These are phyloP conservation scores for Cyrtonyx montezumae DNA, from an alignment of 2,113 vertebrate genomes.

Conservation along the genomic window DNA sequence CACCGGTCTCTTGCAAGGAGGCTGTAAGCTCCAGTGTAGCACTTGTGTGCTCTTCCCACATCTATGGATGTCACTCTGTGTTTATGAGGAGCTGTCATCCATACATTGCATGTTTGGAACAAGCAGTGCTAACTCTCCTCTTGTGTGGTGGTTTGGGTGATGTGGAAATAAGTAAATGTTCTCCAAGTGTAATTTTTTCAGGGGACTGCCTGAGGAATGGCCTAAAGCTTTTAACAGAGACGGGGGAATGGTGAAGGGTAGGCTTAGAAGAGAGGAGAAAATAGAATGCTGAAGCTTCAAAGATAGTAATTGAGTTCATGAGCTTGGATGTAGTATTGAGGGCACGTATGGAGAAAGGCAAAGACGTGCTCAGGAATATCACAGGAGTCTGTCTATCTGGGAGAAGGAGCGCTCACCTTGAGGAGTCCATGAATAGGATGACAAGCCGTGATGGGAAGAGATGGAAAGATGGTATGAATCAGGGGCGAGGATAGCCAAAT, in stretches of 20 bases:
- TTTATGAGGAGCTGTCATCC: background rate
- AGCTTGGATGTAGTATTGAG: background rate
- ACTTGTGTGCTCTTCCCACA: background rate
- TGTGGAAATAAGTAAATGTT: conserved; percentile 13
- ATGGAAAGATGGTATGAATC: conserved; percentile 6
- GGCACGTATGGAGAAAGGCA: background rate
- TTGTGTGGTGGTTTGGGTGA: conserved; percentile 16
- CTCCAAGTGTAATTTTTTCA: conserved; percentile 2
- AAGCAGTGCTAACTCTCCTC: background rate
- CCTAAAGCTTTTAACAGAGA: background rate
- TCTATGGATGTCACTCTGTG: background rate
- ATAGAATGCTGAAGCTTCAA: background rate
- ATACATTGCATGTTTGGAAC: background rate
- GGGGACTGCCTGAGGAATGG: background rate
- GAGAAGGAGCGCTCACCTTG: background rate
- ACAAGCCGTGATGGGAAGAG: background rate
- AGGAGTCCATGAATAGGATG: background rate
- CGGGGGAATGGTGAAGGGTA: background rate
- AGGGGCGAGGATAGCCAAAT: conserved; percentile 6
- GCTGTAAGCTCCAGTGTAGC: background rate
- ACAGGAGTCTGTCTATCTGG: background rate
- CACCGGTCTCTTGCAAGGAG: background rate
- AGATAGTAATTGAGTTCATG: background rate
- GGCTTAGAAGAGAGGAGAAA: background rate
- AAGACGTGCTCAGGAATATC: background rate